A percentile compares a stretch with the other conserved stretches of the same genome.
phyloP scores from a whole-genome alignment of 2,113 vertebrate species.

The Poeciliopsis retropinna region DNA sequence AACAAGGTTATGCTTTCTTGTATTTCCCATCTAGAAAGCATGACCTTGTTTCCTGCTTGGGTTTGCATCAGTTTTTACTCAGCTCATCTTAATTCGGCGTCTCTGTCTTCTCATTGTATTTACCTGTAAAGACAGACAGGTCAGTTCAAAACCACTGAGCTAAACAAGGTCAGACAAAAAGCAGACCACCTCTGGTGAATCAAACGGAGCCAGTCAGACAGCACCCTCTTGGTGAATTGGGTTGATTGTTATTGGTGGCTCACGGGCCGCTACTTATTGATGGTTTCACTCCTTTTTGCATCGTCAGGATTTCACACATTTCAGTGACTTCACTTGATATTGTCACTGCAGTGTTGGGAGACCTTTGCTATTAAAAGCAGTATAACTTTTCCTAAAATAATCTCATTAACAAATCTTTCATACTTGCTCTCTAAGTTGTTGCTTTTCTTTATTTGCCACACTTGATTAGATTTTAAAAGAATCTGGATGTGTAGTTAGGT shows the following conservation, averaged over 20 bases:
- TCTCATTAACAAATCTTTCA: too few species aligned
- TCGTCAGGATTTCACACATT: conserved; percentile 42
- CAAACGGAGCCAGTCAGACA: conserved; percentile 17
- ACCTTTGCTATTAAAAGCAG: background rate
- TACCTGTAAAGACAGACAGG: conserved; percentile 9
- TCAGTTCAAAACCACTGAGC: conserved; percentile 25
- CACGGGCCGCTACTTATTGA: conserved; percentile 37
- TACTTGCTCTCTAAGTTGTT: background rate
- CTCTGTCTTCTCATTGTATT: conserved; percentile 9
- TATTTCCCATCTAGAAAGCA: background rate
- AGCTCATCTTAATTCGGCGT: conserved; percentile 46
- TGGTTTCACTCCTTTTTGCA: conserved; percentile 1
- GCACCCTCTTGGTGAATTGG: conserved; percentile 16
- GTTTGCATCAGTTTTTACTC: conserved; percentile 42
- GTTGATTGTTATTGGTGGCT: conserved; percentile 28
- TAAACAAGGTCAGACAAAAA: conserved; percentile 23
- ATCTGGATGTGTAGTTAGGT: background rate
- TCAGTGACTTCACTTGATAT: conserved; percentile 28
- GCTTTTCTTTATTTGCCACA: background rate
- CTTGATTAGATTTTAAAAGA: background rate
- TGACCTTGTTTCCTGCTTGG: conserved; percentile 37
- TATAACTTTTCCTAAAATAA: background rate
- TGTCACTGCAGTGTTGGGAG: conserved; percentile 21
- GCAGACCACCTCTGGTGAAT: conserved; percentile 27
- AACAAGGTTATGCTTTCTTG: too few species aligned